Evolutionary conservation across 2,888 invertebrate species (phyloP).

Genomic region (Athalia circularis): DNA sequence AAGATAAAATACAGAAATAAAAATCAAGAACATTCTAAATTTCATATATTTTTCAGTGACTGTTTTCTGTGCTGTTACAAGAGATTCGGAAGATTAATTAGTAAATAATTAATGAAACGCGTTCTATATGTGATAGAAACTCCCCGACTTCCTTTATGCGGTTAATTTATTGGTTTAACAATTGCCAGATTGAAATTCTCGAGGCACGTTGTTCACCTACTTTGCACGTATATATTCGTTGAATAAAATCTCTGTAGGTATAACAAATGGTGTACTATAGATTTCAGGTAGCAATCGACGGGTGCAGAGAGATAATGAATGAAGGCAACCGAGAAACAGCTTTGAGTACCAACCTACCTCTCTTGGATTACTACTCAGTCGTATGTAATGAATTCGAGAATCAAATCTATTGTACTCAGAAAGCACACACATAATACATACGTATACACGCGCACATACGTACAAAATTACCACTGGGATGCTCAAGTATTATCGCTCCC

Average conservation of each 20-base stretch:
- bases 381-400: slow-evolving; percentile 19
- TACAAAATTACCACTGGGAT: too few relatives aligned
- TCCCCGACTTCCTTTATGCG: background rate
- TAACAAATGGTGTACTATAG: background rate
- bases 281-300: slow-evolving; percentile 1
- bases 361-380: background rate
- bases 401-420: slow-evolving; percentile 9
- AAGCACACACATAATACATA: background rate
- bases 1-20: too few relatives aligned
- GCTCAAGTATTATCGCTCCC: too few relatives aligned
- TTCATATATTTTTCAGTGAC: background rate
- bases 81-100: background rate
- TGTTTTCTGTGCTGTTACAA: background rate
- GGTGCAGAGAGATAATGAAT: slow-evolving; percentile 10
- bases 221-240: background rate
- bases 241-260: too few relatives aligned
- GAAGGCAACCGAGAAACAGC: background rate
- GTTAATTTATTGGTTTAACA: background rate
- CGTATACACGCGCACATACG: background rate
- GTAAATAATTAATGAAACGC: too few relatives aligned
- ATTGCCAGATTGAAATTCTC: too few relatives aligned
- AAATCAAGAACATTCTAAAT: too few relatives aligned
- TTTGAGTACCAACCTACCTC: too few relatives aligned
- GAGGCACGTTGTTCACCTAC: background rate
- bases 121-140: background rate